These are phyloP conservation scores for Eupithecia inturbata DNA, from an alignment of 2,888 invertebrate species.

Conservation along the genomic window DNA sequence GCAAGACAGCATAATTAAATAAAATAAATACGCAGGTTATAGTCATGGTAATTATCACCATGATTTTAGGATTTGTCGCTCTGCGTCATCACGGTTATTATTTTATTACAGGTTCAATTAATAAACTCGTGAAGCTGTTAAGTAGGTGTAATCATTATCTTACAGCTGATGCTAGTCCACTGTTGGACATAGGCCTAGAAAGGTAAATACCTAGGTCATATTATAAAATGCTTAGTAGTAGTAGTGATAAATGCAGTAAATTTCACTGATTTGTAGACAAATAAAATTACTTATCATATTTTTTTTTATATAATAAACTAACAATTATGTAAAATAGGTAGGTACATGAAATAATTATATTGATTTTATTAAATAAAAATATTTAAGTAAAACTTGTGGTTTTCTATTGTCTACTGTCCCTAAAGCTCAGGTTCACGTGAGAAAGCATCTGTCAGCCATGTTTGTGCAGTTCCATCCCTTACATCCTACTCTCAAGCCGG, in stretches of 20 bases:
- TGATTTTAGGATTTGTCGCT: neutral
- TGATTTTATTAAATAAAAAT: slow-evolving; percentile 4
- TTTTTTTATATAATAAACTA: neutral
- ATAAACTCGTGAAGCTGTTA: neutral
- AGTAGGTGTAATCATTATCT: neutral
- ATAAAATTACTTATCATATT: slow-evolving; percentile 7
- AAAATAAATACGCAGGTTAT: neutral
- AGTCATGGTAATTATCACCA: neutral
- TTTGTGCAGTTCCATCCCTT: too few species aligned
- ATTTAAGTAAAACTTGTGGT: neutral
- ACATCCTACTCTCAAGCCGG: too few species aligned
- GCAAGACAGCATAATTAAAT: too few species aligned
- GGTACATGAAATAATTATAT: slow-evolving; percentile 3
- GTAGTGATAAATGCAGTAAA: slow-evolving; percentile 19
- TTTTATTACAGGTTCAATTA: neutral
- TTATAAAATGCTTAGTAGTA: slow-evolving; percentile 33
- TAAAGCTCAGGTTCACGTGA: neutral
- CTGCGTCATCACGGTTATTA: neutral
- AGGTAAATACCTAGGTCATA: slow-evolving; percentile 3
- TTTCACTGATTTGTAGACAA: slow-evolving; percentile 40
- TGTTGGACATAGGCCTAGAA: neutral
- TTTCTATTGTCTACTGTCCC: neutral
- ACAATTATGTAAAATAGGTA: slow-evolving; percentile 1
- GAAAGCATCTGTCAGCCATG: too few species aligned
- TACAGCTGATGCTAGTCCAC: neutral